Evolutionary conservation across 2,113 vertebrate species (phyloP).

Genomic region (Misgurnus mizolepis): DNA sequence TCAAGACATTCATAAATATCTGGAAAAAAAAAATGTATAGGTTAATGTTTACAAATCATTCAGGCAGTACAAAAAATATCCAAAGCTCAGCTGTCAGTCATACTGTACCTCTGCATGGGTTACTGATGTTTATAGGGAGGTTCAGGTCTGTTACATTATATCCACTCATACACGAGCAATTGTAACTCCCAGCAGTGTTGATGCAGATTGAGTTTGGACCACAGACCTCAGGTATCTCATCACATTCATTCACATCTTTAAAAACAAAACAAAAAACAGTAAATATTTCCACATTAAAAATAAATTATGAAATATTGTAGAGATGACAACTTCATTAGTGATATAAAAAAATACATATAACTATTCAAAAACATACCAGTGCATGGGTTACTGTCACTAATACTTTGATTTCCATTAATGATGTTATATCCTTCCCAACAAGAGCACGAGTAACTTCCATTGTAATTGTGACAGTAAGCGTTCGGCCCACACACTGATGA

Average conservation of each 20-base stretch:
- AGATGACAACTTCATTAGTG: neutral
- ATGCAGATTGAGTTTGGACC: slow-evolving; percentile 14
- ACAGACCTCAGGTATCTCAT: neutral
- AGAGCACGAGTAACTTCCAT: slow-evolving; percentile 21
- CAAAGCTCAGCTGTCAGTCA: neutral
- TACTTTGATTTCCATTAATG: neutral
- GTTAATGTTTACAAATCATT: no score
- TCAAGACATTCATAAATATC: no score
- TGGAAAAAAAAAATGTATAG: no score
- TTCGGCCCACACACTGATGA: neutral
- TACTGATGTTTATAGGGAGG: neutral
- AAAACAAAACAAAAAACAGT: neutral
- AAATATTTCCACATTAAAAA: no score
- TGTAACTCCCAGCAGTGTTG: neutral
- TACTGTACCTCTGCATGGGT: neutral
- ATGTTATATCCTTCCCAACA: slow-evolving; percentile 6
- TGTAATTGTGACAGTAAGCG: slow-evolving; percentile 5
- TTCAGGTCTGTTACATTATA: slow-evolving; percentile 3
- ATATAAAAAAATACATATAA: neutral
- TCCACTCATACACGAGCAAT: neutral
- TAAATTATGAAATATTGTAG: neutral
- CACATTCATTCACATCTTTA: slow-evolving; percentile 14
- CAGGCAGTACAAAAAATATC: no score
- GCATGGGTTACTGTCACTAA: slow-evolving; percentile 27
- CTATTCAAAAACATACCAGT: neutral